phyloP scores from a whole-genome alignment of 2,888 invertebrate species.

The Epinotia demarniana region DNA sequence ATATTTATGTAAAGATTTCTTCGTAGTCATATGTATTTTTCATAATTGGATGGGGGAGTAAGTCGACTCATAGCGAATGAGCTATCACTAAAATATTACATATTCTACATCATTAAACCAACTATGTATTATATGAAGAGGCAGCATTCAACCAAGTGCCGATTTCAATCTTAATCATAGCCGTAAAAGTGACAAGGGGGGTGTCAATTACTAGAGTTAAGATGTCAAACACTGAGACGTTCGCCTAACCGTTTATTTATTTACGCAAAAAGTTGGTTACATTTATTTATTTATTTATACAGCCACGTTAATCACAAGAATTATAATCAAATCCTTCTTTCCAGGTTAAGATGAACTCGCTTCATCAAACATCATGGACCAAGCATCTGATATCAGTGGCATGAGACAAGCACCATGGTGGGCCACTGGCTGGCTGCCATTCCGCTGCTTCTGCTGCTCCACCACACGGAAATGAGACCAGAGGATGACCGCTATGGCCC shows the following conservation, averaged over 20 bases:
- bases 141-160: too few relatives aligned
- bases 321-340: constrained; percentile 58
- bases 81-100: not conserved
- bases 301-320: not conserved
- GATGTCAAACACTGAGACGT: too few relatives aligned
- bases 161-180: too few relatives aligned
- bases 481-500: constrained; percentile 55
- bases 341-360: constrained; percentile 69
- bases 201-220: too few relatives aligned
- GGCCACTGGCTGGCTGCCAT: constrained; percentile 71
- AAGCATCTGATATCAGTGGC: constrained; percentile 63
- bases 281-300: too few relatives aligned
- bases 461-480: constrained; percentile 68
- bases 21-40: not conserved
- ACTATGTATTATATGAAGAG: too few relatives aligned
- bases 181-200: too few relatives aligned
- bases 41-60: not conserved
- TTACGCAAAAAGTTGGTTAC: too few relatives aligned
- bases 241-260: too few relatives aligned
- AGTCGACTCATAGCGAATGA: not conserved
- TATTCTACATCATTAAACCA: not conserved
- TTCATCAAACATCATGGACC: constrained; percentile 63
- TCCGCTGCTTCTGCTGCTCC: constrained; percentile 65
- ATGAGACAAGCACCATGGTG: constrained; percentile 72
- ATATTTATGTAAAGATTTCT: not conserved